Conservation (phyloP, 2,888 invertebrate species). For the Pseudococcus jackbeardsleyi region DNA sequence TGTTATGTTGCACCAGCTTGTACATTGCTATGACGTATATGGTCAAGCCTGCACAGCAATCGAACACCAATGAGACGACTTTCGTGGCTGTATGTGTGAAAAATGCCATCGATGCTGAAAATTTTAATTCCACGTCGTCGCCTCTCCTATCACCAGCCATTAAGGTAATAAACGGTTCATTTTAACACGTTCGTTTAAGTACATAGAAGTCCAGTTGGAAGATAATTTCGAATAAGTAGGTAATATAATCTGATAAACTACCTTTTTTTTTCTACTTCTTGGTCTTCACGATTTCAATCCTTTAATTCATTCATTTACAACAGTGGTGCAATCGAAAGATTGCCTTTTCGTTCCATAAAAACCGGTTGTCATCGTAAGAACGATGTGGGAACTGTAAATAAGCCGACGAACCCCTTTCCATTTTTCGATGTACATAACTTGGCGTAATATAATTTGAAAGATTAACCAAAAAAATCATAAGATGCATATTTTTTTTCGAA, state of each 20-base stretch:
- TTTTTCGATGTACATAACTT: not conserved
- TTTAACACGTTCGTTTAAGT: not conserved
- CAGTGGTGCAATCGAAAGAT: not conserved
- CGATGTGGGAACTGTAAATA: not conserved
- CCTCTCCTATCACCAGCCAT: not conserved
- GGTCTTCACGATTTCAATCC: not conserved
- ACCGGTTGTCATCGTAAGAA: not conserved
- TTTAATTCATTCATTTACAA: not conserved
- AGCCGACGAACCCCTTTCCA: not conserved
- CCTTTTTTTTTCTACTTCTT: not conserved
- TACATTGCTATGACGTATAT: slow-evolving; percentile 79
- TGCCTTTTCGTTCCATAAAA: not conserved
- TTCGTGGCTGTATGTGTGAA: not conserved
- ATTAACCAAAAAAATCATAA: not conserved
- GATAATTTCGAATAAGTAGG: not conserved
- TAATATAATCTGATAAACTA: not conserved
- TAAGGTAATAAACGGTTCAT: not conserved
- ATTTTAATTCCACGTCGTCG: not conserved
- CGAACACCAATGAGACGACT: slow-evolving; percentile 18
- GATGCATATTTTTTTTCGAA: too few relatives aligned
- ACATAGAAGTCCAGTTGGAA: not conserved
- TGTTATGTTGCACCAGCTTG: slow-evolving; percentile 78
- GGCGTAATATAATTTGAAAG: not conserved
- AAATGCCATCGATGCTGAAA: not conserved
- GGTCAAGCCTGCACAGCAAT: slow-evolving; percentile 69